phyloP scores from a whole-genome alignment of 2,113 vertebrate species.

The Saccopteryx leptura region DNA sequence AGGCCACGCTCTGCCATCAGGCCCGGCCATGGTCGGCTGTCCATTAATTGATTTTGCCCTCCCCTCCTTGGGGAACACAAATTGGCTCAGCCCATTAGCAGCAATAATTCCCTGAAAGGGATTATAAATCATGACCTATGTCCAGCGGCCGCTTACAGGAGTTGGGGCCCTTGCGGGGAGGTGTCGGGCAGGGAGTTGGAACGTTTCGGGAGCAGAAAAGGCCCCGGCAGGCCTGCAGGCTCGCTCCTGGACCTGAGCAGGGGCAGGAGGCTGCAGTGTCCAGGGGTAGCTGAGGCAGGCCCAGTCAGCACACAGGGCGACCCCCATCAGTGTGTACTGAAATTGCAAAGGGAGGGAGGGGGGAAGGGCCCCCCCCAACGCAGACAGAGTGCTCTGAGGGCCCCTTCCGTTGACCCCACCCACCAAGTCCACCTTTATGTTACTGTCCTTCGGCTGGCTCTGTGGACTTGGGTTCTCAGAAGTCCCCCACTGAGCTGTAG shows the following conservation, averaged over 20 bases:
- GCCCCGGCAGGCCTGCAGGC: background rate
- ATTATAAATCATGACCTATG: constrained; percentile 72
- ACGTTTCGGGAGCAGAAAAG: background rate
- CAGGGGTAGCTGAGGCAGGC: background rate
- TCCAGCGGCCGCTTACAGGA: background rate
- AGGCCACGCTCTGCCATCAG: constrained; percentile 66
- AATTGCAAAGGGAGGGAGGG: accelerated
- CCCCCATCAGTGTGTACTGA: accelerated
- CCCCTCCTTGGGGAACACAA: constrained; percentile 60
- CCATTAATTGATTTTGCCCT: constrained; percentile 84
- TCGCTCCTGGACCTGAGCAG: background rate
- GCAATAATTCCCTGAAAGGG: constrained; percentile 64
- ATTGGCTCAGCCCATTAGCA: constrained; percentile 74
- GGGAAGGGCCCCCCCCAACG: background rate
- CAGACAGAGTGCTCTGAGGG: background rate
- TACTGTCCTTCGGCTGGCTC: background rate
- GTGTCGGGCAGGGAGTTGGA: background rate
- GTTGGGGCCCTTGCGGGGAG: accelerated
- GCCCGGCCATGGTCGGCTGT: constrained; percentile 54
- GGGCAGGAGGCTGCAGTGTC: background rate
- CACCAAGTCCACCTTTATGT: background rate
- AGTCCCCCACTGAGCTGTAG: background rate
- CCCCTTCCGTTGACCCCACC: background rate
- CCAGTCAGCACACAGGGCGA: background rate
- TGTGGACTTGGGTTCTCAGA: background rate